These are phyloP conservation scores for Lymantria dispar DNA, from an alignment of 2,888 invertebrate genomes.

Conservation along the genomic window DNA sequence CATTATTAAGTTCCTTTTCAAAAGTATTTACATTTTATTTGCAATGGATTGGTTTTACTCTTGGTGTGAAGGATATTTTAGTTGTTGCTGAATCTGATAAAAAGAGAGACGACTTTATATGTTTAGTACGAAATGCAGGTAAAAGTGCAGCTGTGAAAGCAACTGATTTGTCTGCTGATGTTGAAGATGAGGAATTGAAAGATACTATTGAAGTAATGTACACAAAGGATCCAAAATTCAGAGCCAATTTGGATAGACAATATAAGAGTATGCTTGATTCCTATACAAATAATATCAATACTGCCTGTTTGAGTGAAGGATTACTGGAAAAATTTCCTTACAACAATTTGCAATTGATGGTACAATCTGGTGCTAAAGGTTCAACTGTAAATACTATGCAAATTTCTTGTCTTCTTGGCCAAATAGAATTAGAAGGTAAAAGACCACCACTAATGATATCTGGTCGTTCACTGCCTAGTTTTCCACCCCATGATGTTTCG, in stretches of 20 bases:
- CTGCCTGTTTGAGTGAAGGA: slow-evolving; percentile 91
- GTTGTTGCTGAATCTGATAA: slow-evolving; percentile 88
- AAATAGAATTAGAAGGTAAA: slow-evolving; percentile 99
- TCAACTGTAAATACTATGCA: slow-evolving; percentile 99
- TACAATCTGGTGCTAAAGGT: slow-evolving; percentile 99
- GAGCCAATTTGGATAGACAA: slow-evolving; percentile 90
- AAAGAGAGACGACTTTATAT: slow-evolving; percentile 86
- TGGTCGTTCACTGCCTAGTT: slow-evolving; percentile 96
- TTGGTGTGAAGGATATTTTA: slow-evolving; percentile 97
- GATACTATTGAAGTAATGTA: slow-evolving; percentile 88
- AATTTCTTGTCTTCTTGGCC: slow-evolving; percentile 98
- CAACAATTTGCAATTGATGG: slow-evolving; percentile 99
- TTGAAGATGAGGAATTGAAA: slow-evolving; percentile 82
- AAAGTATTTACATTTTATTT: slow-evolving; percentile 95
- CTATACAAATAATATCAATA: slow-evolving; percentile 95
- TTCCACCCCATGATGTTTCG: slow-evolving; percentile 91
- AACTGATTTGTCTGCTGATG: slow-evolving; percentile 84
- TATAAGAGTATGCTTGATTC: slow-evolving; percentile 91
- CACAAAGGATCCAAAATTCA: slow-evolving; percentile 87
- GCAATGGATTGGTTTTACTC: slow-evolving; percentile 95
- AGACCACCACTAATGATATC: slow-evolving; percentile 97
- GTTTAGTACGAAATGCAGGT: slow-evolving; percentile 84
- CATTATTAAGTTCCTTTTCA: slow-evolving; percentile 93
- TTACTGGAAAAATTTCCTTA: slow-evolving; percentile 93
- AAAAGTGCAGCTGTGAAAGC: slow-evolving; percentile 85